phyloP scores from a whole-genome alignment of 2,113 vertebrate genomes.

The Leucosticte australis region DNA sequence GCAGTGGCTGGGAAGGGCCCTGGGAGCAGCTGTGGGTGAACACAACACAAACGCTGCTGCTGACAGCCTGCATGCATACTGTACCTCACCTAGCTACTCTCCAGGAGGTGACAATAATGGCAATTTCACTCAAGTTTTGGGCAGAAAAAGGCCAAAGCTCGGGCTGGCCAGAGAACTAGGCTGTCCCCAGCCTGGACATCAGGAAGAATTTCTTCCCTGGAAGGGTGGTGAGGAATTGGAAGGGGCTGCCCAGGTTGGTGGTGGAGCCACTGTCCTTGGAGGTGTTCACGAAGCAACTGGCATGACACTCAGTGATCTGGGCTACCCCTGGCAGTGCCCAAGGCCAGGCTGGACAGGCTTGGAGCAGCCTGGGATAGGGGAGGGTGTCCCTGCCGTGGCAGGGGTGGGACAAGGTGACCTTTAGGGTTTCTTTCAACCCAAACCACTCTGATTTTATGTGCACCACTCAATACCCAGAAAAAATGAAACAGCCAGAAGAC shows the following conservation, averaged over 20 bases:
- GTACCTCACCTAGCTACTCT: background rate
- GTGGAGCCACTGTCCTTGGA: background rate
- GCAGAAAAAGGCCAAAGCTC: background rate
- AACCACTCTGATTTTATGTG: background rate
- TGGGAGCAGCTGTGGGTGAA: background rate
- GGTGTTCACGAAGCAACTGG: background rate
- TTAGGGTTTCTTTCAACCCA: background rate
- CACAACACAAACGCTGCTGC: background rate
- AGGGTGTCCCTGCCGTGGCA: background rate
- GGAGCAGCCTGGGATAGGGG: rapidly evolving
- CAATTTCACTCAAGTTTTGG: background rate
- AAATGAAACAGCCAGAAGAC: background rate
- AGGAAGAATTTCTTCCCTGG: background rate
- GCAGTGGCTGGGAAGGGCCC: slow-evolving; percentile 28
- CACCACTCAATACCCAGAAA: background rate
- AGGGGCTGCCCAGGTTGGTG: background rate
- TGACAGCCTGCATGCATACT: background rate
- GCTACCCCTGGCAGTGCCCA: background rate
- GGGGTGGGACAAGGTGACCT: rapidly evolving
- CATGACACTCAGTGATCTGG: background rate
- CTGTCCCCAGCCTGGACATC: background rate
- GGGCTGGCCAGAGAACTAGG: background rate
- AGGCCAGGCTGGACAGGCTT: background rate
- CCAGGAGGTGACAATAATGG: background rate
- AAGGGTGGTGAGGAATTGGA: background rate